Base-by-base conservation (phyloP, 1,140 invertebrate species). In the Drosophila navojoa region DNA sequence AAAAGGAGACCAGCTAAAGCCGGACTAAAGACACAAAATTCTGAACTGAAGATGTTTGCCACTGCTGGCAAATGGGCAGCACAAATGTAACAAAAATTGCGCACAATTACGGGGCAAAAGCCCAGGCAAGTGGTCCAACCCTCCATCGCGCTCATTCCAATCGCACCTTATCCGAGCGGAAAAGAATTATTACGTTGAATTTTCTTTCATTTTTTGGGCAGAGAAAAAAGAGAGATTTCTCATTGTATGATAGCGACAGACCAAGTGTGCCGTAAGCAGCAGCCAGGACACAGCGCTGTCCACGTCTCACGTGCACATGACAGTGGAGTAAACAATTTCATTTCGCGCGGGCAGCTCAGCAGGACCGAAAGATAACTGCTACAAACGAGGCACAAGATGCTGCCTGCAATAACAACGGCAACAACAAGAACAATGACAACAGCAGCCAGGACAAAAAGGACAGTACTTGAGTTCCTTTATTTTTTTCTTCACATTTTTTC, bases 101-200 rank as follows among this genome's bases (percentile, higher is more conserved):
- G 79, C 87, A 79, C 86, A 90, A 90, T 90, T 90, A 80, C 69
- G 67, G 40, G 70, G 50, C 70, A 59, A 61, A 72, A 79, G 66
- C 69, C 66, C 71, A 50, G 25, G 27, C 40, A 22, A 15, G 13
- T 22, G 53, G 40, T 22, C 60, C 19, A 29, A 13, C 44, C 7
- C 25, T 32, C 7, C 4, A 15, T 5, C 25, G 27, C 22, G 9
- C 40, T 16, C 54, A 68, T 40, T 47, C 58, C 67, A 29, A 38
- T 32, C 40, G 53, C 52, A 63, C 62, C 84, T 77, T 81, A 90
- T 91, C 89, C 89, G 75, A 90, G 89, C 89, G 89, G 87, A 90
- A 90, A 90, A 90, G 89, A 90, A 90, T 90, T 90, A 90, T 90
- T 90, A 85, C 89, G 71, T 84, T 81, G 76, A 85, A 79, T 89